phyloP scores from a whole-genome alignment of 2,797 vertebrate genomes.

The Fundulus diaphanus region DNA sequence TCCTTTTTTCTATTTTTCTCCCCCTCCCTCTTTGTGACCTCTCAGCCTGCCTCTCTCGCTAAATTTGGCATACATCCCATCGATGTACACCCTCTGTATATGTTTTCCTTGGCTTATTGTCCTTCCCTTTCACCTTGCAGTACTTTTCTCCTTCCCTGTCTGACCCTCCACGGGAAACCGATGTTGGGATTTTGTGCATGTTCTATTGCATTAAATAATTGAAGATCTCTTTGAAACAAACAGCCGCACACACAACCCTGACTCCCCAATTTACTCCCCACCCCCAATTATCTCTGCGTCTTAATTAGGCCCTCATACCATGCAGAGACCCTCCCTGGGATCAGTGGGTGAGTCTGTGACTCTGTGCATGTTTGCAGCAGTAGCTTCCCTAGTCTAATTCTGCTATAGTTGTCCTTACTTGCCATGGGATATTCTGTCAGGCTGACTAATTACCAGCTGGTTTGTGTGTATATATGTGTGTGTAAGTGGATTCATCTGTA shows the following conservation, averaged over 20 bases:
- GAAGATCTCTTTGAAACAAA: slow-evolving; percentile 70
- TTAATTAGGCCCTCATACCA: slow-evolving; percentile 78
- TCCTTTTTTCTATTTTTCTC: slow-evolving; percentile 2
- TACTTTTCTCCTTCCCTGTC: slow-evolving; percentile 35
- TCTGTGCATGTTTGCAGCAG: slow-evolving; percentile 62
- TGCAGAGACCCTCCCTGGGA: slow-evolving; percentile 63
- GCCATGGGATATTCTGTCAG: slow-evolving; percentile 72
- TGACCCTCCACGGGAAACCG: slow-evolving; percentile 30
- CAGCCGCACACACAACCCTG: slow-evolving; percentile 30
- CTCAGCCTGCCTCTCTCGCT: slow-evolving; percentile 45
- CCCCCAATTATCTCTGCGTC: slow-evolving; percentile 72
- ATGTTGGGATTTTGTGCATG: slow-evolving; percentile 35
- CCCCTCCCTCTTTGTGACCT: slow-evolving; percentile 28
- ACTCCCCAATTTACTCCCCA: slow-evolving; percentile 22
- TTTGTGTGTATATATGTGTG: slow-evolving; percentile 19
- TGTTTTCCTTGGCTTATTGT: slow-evolving; percentile 45
- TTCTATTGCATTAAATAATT: slow-evolving; percentile 57
- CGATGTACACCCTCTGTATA: slow-evolving; percentile 25
- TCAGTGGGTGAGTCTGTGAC: slow-evolving; percentile 52
- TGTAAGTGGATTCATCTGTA: slow-evolving; percentile 4
- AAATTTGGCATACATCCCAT: slow-evolving; percentile 59
- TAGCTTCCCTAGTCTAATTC: slow-evolving; percentile 66
- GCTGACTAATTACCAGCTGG: slow-evolving; percentile 73
- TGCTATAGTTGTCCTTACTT: slow-evolving; percentile 69
- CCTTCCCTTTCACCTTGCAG: slow-evolving; percentile 34